phyloP scores from a whole-genome alignment of 1,140 invertebrate genomes.

The Caerostris extrusa region DNA sequence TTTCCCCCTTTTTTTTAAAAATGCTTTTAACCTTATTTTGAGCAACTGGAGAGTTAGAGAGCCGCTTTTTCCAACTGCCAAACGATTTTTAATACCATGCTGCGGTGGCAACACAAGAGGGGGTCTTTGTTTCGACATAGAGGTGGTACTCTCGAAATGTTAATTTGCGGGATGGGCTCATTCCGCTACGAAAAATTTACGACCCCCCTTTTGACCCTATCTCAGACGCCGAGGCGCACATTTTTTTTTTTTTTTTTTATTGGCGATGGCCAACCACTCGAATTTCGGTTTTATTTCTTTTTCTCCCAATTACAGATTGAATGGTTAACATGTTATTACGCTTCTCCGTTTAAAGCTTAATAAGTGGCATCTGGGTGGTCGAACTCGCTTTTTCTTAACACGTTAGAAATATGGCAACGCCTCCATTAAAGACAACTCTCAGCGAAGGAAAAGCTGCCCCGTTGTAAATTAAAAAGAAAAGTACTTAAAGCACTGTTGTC shows the following conservation, averaged over 20 bases:
- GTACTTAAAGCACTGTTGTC: no score
- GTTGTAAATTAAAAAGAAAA: no score
- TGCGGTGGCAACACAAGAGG: background rate
- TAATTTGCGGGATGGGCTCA: constrained; percentile 1
- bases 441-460: no score
- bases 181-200: background rate
- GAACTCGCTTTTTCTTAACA: background rate
- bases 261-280: background rate
- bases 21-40: no score
- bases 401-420: no score
- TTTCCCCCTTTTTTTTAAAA: no score
- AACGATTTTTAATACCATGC: background rate
- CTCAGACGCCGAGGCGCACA: background rate
- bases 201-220: constrained; percentile 1
- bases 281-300: background rate
- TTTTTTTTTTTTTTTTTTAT: background rate
- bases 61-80: background rate
- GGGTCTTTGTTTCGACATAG: background rate
- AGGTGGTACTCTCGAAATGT: constrained; percentile 9
- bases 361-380: no score
- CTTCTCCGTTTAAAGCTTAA: no score
- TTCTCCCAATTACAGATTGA: background rate
- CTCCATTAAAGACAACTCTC: no score
- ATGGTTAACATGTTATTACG: background rate
- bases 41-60: no score